These are phyloP conservation scores for Lepidurus packardi DNA, from an alignment of 1,140 invertebrate genomes.

Conservation along the genomic window DNA sequence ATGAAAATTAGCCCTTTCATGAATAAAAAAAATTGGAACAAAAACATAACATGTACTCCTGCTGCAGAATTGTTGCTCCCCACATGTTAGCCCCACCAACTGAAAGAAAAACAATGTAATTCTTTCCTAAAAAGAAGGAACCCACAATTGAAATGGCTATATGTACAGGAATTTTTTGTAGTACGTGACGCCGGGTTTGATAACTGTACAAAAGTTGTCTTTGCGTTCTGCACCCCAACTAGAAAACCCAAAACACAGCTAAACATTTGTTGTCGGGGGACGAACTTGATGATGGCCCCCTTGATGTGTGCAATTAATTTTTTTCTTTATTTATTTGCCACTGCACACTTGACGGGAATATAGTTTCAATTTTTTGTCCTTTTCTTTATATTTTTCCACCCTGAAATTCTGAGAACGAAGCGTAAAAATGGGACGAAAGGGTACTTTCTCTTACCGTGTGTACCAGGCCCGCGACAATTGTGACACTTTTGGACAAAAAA, in stretches of 20 bases:
- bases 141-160: slow-evolving; percentile 5
- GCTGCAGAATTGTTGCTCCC: neutral
- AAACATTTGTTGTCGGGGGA: neutral
- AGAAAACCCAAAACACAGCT: slow-evolving; percentile 4
- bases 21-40: neutral
- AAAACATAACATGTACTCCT: neutral
- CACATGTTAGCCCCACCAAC: neutral
- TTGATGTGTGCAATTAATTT: neutral
- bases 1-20: neutral
- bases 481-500: neutral
- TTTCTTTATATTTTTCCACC: neutral
- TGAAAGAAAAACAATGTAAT: neutral
- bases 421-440: neutral
- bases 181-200: neutral
- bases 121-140: slow-evolving; percentile 11
- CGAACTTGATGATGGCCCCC: neutral
- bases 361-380: neutral
- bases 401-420: slow-evolving; percentile 13
- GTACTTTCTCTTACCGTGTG: slow-evolving; percentile 16
- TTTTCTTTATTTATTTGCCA: neutral
- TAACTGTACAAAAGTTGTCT: slow-evolving; percentile 5
- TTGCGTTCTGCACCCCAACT: neutral
- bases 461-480: neutral
- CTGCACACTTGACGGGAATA: slow-evolving; percentile 11
- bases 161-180: neutral